Base-by-base conservation (phyloP, 2,797 vertebrate genomes). In the Scomberomorus guttatus region DNA sequence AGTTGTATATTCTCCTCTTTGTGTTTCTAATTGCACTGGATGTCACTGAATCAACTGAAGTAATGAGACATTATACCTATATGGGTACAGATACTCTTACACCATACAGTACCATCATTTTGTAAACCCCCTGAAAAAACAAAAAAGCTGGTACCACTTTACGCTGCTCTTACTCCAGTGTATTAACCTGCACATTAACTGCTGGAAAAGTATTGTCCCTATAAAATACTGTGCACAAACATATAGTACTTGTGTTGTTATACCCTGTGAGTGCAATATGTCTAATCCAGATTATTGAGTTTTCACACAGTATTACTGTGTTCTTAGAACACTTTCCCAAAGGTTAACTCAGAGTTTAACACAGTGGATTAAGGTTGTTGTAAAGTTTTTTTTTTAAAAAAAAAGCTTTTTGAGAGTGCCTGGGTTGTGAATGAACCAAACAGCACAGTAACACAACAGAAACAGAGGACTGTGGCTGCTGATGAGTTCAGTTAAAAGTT, bases 401-500 rank as follows among this genome's bases (percentile, higher is more conserved):
- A 24, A 50, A 64, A 24, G 5, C 18, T 20, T 62, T 85, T 78
- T 75, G 29, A 74, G 63, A 81, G 80, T 89, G 83, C 80, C 83
- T 72, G 75, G 61, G 61, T 52, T 83, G 84, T 84, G 81, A 85
- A 79, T 73, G 84, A 77, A 82, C 72, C 70, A 72, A 80, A 87
- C 81, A 60, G 60, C 76, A 87, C 85, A 72, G 56, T 20, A 24
- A 89, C 72, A 73, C 44, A 6, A 78, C 79, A 76, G 61, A 80
- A 79, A 90, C 85, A 75, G 63, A 83, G 50, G 81, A 83, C 83
- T 70, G 82, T 60, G 29, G 81, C 81, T 82, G 85, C 75, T 83
- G 78, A 66, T 78, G 86, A 80, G 80, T 79, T 87, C 85, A 82
- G 84, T 25, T 22, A 66, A 87, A 89, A 60, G 68, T 84, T 81